Evolutionary conservation across 2,113 vertebrate species (phyloP).

Genomic region (western clawed frog (Xenopus tropicalis)): UCB_Xtro_10.0 CM004446.2:30887501-30888000

Average conservation of each 20-base stretch:
- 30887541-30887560: conserved; percentile 4
- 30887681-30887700: conserved; percentile 4
- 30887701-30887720: conserved; percentile 12
- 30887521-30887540: not conserved
- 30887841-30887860: too few species aligned
- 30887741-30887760: conserved; percentile 12
- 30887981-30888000: too few species aligned
- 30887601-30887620: conserved; percentile 15
- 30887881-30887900: too few species aligned
- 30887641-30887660: conserved; percentile 14
- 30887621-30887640: conserved; percentile 1
- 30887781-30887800: not conserved
- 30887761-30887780: not conserved
- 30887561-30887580: conserved; percentile 35
- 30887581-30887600: conserved; percentile 22
- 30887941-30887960: too few species aligned
- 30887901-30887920: too few species aligned
- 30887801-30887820: not conserved
- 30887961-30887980: too few species aligned
- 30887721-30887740: conserved; percentile 8
- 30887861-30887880: too few species aligned
- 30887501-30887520: not conserved
- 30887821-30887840: not conserved
- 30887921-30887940: too few species aligned
- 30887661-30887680: conserved; percentile 19